Evolutionary conservation across 2,888 invertebrate genomes (phyloP).

Genomic region (Cosmopolites sordidus): DNA sequence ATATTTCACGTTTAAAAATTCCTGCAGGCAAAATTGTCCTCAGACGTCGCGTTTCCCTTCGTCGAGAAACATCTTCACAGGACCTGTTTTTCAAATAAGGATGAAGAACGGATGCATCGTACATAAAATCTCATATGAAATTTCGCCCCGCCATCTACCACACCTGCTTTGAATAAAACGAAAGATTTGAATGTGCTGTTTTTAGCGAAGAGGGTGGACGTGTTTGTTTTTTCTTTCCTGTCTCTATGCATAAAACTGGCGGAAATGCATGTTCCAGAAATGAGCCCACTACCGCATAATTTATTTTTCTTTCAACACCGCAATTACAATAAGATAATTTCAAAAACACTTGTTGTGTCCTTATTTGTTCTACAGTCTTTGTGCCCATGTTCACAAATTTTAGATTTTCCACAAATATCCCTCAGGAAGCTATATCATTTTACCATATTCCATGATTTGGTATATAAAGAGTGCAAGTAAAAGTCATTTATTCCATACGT

Average conservation of each 20-base stretch:
- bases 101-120: constrained; percentile 19
- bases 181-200: constrained; percentile 21
- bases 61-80: constrained; percentile 7
- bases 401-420: no score
- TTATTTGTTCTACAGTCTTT: no score
- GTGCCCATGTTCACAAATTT: no score
- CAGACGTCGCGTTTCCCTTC: no score
- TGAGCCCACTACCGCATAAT: constrained; percentile 8
- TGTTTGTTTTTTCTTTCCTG: constrained; percentile 8
- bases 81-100: constrained; percentile 14
- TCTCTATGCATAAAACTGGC: constrained; percentile 13
- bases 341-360: no score
- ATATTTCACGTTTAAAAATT: no score
- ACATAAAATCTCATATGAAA: constrained; percentile 24
- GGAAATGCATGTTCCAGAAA: constrained; percentile 21
- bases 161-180: constrained; percentile 22
- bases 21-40: no score
- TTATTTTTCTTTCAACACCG: constrained; percentile 1
- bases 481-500: no score
- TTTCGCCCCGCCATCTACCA: constrained; percentile 15
- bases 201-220: constrained; percentile 22
- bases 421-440: no score
- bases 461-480: no score
- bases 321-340: no score
- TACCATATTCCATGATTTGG: no score